Evolutionary conservation across 2,888 invertebrate genomes (phyloP), one percentile per base, ranked within the genome.

Genomic region (Drosophila putrida): DNA sequence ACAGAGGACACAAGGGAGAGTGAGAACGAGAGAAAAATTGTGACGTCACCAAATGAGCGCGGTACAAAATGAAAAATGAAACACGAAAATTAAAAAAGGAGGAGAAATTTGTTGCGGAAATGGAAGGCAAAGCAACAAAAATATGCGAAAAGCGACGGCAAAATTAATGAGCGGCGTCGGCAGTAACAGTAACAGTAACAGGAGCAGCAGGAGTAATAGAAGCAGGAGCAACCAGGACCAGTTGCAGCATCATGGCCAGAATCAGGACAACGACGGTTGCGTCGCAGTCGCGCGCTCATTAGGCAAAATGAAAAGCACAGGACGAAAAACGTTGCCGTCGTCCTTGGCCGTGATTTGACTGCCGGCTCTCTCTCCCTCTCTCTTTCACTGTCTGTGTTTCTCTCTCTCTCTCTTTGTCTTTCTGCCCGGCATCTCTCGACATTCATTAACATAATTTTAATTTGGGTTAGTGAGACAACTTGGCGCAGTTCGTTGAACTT

Each of bases 381-480:
- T 25, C 25, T 44, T 13, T 39, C 62, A 27, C 13, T 46, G 11
- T 25, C 9, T 15, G 38, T 39, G 46, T 33, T 55, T 63, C 36
- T 57, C 62, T 47, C 57, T 46, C 46, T 43, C 11, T 33, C 60
- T 50, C 33, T 49, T 4, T 35, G 33, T 38, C 63, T 46, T 20
- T 49, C 8, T 35, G 49, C 33, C 54, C 28, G 54, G 57, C 41
- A 50, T 41, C 61, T 62, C 62, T 71, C 77, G 51, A 53, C 74
- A 71, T 84, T 87, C 87, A 91, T 91, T 91, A 91, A 90, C 91
- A 91, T 91, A 91, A 90, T 91, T 91, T 91, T 91, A 90, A 90
- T 90, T 90, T 90, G 84, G 90, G 90, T 90, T 90, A 90, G 88
- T 90, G 88, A 90, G 89, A 82, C 88, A 81, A 78, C 76, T 72